Evolutionary conservation across 2,888 invertebrate genomes (phyloP).

Genomic region (Leucania comma): DNA sequence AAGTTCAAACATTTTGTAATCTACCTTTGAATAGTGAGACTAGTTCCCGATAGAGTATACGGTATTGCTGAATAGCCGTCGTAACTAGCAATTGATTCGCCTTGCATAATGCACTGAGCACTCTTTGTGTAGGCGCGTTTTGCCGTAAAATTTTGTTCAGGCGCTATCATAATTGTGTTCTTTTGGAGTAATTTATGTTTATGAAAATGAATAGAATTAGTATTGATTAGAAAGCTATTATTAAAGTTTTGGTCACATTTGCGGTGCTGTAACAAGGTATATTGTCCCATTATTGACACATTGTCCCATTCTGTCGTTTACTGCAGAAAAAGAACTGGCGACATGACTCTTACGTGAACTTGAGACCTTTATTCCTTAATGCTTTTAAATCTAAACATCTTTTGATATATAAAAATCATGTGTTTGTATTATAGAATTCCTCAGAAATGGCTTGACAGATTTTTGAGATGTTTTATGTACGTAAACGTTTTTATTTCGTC

Average conservation of each 20-base stretch:
- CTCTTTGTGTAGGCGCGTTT: conserved; percentile 37
- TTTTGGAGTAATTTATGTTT: background rate
- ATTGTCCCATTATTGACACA: background rate
- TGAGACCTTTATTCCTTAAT: no score
- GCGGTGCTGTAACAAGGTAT: background rate
- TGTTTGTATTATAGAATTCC: no score
- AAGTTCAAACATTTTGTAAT: conserved; percentile 10
- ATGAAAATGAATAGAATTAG: background rate
- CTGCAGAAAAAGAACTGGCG: no score
- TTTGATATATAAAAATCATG: no score
- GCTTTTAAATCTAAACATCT: no score
- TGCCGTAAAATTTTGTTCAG: conserved; percentile 55
- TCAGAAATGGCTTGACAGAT: no score
- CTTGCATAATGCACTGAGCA: conserved; percentile 56
- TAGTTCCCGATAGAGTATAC: conserved; percentile 40
- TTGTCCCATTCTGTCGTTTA: no score
- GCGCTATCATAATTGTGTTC: conserved; percentile 33
- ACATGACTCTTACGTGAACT: no score
- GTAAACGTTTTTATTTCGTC: no score
- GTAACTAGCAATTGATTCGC: conserved; percentile 51
- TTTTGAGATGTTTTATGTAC: no score
- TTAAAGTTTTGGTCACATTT: background rate
- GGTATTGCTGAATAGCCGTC: conserved; percentile 28
- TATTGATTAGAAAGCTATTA: background rate
- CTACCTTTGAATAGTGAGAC: conserved; percentile 40